phyloP scores from a whole-genome alignment of 2,113 vertebrate genomes.

The Tauraco erythrolophus region DNA sequence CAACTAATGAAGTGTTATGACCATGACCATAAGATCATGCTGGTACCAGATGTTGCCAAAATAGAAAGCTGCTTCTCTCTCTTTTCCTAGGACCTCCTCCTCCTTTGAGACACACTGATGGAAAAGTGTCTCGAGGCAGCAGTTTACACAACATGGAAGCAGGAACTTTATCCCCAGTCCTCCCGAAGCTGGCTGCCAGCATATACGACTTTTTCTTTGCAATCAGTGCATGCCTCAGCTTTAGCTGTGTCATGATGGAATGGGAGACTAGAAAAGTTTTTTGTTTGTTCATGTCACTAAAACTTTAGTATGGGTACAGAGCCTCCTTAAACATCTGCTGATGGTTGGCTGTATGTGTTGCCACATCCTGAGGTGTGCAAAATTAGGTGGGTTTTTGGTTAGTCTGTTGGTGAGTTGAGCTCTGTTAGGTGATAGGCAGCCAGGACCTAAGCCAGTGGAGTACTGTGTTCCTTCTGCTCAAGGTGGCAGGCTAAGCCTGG shows the following conservation, averaged over 20 bases:
- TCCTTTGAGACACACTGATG: neutral
- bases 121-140: neutral
- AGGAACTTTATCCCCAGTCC: neutral
- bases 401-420: neutral
- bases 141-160: neutral
- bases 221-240: neutral
- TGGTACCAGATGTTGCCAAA: neutral
- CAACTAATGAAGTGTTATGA: no score
- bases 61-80: neutral
- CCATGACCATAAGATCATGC: neutral
- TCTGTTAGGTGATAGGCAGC: neutral
- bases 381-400: neutral
- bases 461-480: neutral
- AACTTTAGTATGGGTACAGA: neutral
- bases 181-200: neutral
- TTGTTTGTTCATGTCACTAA: neutral
- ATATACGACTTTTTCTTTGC: neutral
- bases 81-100: neutral
- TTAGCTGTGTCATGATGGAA: neutral
- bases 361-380: neutral
- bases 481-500: neutral
- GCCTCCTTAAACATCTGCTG: neutral
- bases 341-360: accelerated
- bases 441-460: neutral
- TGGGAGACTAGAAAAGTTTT: accelerated